These are phyloP conservation scores for Melanophora roralis DNA, from an alignment of 2,888 invertebrate species.

Conservation along the genomic window DNA sequence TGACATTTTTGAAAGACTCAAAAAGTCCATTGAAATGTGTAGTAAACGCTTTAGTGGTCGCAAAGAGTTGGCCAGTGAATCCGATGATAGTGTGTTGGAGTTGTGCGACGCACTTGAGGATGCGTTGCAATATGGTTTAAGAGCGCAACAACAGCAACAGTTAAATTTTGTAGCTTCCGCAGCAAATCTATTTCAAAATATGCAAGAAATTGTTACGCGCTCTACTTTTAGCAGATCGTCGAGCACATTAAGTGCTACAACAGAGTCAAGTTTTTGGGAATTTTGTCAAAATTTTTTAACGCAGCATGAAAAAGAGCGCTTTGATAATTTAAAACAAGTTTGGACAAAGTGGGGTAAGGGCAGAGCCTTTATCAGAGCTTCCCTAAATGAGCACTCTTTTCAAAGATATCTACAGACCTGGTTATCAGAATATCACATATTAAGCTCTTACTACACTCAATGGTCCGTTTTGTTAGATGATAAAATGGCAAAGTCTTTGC, in stretches of 20 bases:
- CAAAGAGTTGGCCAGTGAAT: conserved; percentile 93
- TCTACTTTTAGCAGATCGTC: conserved; percentile 10
- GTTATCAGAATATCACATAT: conserved; percentile 81
- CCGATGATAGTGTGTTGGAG: conserved; percentile 80
- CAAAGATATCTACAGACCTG: conserved; percentile 88
- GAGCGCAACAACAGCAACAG: conserved; percentile 79
- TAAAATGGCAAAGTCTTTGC: conserved; percentile 87
- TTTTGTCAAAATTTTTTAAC: conserved; percentile 88
- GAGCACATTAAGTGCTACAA: neutral
- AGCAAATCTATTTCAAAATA: conserved; percentile 80
- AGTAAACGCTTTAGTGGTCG: conserved; percentile 91
- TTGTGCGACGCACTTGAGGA: conserved; percentile 87
- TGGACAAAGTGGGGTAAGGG: conserved; percentile 80
- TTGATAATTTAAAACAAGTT: conserved; percentile 82
- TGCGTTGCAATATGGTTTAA: conserved; percentile 87
- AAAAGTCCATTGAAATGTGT: conserved; percentile 78
- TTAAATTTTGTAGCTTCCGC: conserved; percentile 63
- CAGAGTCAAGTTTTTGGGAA: conserved; percentile 80
- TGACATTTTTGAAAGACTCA: conserved; percentile 72
- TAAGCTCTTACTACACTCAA: conserved; percentile 88
- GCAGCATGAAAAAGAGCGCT: conserved; percentile 92
- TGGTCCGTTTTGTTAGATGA: conserved; percentile 90
- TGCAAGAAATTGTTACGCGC: conserved; percentile 84
- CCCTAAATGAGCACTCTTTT: conserved; percentile 93
- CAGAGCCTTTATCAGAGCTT: conserved; percentile 91